A percentile compares a stretch with the other conserved stretches of the same genome.
phyloP scores from a whole-genome alignment of 2,888 invertebrate genomes.

The Noctua janthe region DNA sequence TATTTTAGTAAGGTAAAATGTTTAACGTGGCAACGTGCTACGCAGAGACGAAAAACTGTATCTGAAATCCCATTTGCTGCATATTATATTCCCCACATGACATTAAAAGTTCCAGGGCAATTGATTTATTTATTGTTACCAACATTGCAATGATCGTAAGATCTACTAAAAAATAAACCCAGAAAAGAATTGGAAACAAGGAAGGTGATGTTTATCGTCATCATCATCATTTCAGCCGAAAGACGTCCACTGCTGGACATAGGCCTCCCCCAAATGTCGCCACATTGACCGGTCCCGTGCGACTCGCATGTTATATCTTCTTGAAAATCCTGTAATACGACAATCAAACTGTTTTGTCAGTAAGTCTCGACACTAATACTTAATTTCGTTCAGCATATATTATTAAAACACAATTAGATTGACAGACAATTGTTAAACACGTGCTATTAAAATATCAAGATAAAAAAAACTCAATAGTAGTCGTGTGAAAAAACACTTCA shows the following conservation, averaged over 20 bases:
- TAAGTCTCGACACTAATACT: not conserved
- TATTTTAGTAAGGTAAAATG: no score
- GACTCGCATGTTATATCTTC: not conserved
- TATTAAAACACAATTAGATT: slow-evolving; percentile 8
- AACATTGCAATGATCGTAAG: not conserved
- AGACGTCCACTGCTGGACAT: no score
- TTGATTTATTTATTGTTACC: not conserved
- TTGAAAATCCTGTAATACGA: not conserved
- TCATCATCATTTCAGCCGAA: no score
- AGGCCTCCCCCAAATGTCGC: no score
- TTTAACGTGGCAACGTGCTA: not conserved
- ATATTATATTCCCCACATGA: not conserved
- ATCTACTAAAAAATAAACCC: not conserved
- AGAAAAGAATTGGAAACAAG: not conserved
- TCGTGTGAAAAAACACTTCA: not conserved
- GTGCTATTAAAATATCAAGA: slow-evolving; percentile 10
- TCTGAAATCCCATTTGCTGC: not conserved
- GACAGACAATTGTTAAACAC: slow-evolving; percentile 5
- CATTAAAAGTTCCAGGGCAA: not conserved
- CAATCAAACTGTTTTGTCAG: not conserved
- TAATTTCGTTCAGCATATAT: not conserved
- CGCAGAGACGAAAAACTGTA: not conserved
- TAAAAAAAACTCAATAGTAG: not conserved
- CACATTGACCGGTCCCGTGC: no score
- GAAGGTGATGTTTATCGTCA: not conserved